Percentiles rank a stretch among this genome's conserved stretches.
These are phyloP conservation scores for Volucella inanis DNA, from an alignment of 2,888 invertebrate species.

Conservation along the genomic window DNA sequence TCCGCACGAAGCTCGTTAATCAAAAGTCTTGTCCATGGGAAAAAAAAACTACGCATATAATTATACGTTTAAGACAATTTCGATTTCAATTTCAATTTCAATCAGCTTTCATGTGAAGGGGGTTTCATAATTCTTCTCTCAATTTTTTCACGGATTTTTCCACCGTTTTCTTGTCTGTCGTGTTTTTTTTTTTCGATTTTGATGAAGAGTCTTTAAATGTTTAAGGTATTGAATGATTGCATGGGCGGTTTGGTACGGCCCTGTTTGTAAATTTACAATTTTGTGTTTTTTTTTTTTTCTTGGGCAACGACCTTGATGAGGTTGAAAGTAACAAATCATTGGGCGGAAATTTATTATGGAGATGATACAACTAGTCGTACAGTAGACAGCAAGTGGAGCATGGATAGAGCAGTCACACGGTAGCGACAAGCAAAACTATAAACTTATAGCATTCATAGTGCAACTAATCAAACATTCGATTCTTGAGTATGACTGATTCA, in stretches of 20 bases:
- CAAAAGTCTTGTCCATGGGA: slow-evolving; percentile 53
- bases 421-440: slow-evolving; percentile 13
- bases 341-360: slow-evolving; percentile 37
- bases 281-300: slow-evolving; percentile 27
- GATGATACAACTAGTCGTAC: slow-evolving; percentile 52
- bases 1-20: slow-evolving; percentile 48
- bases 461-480: slow-evolving; percentile 58
- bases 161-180: neutral
- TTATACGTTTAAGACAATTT: slow-evolving; percentile 41
- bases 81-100: slow-evolving; percentile 12
- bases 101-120: slow-evolving; percentile 43
- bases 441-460: neutral
- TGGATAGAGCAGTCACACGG: slow-evolving; percentile 48
- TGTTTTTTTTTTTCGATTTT: slow-evolving; percentile 11
- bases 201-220: slow-evolving; percentile 27
- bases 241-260: slow-evolving; percentile 58
- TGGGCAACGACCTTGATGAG: slow-evolving; percentile 36
- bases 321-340: slow-evolving; percentile 48
- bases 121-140: slow-evolving; percentile 32
- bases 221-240: slow-evolving; percentile 51
- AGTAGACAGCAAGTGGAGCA: slow-evolving; percentile 40
- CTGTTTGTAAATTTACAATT: slow-evolving; percentile 50
- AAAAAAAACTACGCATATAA: slow-evolving; percentile 56
- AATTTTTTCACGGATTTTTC: neutral
- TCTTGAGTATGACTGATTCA: slow-evolving; percentile 63